Evolutionary conservation across 1,140 invertebrate species (phyloP), one percentile per base, ranked within the genome.

Genomic region (Ectropis grisescens): DNA sequence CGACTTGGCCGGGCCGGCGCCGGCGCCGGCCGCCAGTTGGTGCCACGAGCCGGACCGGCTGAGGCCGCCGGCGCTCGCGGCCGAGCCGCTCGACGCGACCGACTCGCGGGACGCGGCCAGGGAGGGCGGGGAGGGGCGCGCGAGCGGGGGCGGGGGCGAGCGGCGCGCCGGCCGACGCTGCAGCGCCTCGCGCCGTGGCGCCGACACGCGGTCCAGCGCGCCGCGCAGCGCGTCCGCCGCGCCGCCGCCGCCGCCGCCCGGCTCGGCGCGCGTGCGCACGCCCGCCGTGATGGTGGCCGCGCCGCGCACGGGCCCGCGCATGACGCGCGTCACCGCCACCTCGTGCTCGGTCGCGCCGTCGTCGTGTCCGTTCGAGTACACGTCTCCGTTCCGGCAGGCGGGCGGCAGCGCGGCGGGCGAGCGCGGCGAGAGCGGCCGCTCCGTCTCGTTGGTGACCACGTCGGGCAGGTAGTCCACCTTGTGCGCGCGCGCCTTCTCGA

Each of bases 31-130:
- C 8, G 72, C 68, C 16, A 85, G 44, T 44, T 92, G 90, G 54
- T 92, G 89, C 91, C 92, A 93, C 0, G 91, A 93, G 65, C 91
- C 91, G 1, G 90, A 91, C 61, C 92, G 91, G 19, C 87, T 89
- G n/a, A 93, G 60, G 69, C 57, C 69, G 46, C 57, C 59, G 42
- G 56, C 51, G 61, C 69, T 53, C 32, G 61, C 45, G 44, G 60
- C 53, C 13, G 68, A 62, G 42, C 67, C 58, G 34, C 54, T 55
- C 24, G 74, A 65, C 29, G 53, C 31, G 19, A 62, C 37, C 3
- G 66, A 64, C 36, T 66, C 61, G 37, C 64, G 58, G 33, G 58
- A 65, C n/a, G 60, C 56, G 38, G 49, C 54, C 41, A 65, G 59
- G 34, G 49, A 28, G 51, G 47, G 28, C 45, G 54, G 71, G 62